Percentiles rank a stretch among this genome's conserved stretches.
Evolutionary conservation across 2,113 vertebrate species (phyloP).

Genomic region (Microcebus griseorufus): DNA sequence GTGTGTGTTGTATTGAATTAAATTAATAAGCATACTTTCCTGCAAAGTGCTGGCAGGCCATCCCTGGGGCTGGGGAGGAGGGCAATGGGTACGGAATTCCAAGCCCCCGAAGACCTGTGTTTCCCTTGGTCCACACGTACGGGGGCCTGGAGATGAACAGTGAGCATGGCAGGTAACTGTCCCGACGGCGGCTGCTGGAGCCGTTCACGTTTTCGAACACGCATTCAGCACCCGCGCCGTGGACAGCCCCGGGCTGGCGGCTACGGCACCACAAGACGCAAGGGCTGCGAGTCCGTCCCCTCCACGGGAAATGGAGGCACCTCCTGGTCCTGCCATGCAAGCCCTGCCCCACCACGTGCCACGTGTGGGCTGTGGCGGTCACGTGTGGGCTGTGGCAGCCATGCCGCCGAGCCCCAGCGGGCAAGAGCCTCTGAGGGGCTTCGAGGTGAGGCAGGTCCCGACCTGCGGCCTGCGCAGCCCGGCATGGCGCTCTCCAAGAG

Average conservation of each 20-base stretch:
- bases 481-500: slow-evolving; percentile 43
- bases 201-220: fast-evolving
- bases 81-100: not conserved
- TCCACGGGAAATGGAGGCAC: not conserved
- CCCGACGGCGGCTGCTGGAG: fast-evolving
- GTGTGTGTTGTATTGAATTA: fast-evolving
- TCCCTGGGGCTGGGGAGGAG: too few species aligned
- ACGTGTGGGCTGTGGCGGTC: not conserved
- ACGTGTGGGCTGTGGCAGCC: too few species aligned
- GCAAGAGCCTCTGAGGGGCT: fast-evolving
- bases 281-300: not conserved
- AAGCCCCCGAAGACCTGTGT: fast-evolving
- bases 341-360: too few species aligned
- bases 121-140: fast-evolving
- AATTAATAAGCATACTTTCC: not conserved
- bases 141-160: not conserved
- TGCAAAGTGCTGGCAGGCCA: not conserved
- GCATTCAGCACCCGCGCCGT: fast-evolving
- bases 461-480: not conserved
- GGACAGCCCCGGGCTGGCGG: fast-evolving
- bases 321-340: not conserved
- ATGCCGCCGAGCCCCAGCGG: not conserved
- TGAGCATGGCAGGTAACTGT: fast-evolving
- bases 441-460: not conserved
- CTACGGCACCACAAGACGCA: fast-evolving